Conservation (phyloP, 2,888 invertebrate species). For the Lasioglossum zephyrum region DNA sequence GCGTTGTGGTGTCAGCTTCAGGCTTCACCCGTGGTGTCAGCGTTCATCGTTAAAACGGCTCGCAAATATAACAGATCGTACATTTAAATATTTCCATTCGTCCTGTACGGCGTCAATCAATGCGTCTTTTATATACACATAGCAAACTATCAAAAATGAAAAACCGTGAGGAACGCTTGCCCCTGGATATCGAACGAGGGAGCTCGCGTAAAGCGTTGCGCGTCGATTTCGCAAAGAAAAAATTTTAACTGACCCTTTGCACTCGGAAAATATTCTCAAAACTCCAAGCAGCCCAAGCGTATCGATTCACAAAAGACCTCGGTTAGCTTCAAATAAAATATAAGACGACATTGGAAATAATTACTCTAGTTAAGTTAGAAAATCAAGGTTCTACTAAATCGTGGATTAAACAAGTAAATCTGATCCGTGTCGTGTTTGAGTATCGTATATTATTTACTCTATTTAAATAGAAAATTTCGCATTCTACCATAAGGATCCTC, state of each 20-base stretch:
- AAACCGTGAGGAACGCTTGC: conserved; percentile 59
- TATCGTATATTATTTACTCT: no score
- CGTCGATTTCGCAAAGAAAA: background rate
- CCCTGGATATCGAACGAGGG: conserved; percentile 28
- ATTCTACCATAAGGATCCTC: background rate
- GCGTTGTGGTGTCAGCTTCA: conserved; percentile 18
- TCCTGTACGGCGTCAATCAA: conserved; percentile 58
- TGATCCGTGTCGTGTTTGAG: background rate
- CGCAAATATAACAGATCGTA: conserved; percentile 65
- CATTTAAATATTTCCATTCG: conserved; percentile 34
- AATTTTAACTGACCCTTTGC: background rate
- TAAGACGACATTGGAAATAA: no score
- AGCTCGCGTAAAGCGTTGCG: background rate
- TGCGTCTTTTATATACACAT: conserved; percentile 72
- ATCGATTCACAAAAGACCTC: no score
- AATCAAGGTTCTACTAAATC: background rate
- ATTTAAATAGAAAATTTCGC: background rate
- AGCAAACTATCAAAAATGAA: conserved; percentile 78
- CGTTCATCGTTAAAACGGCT: conserved; percentile 57
- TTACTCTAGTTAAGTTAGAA: no score
- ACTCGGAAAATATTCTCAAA: background rate
- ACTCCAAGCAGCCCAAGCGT: background rate
- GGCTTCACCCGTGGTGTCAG: conserved; percentile 7
- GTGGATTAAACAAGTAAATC: background rate
- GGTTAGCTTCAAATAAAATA: no score